Percentiles rank a stretch among this genome's conserved stretches.
Conservation (phyloP, 2,113 vertebrate genomes). For the Anarrhichthys ocellatus region DNA sequence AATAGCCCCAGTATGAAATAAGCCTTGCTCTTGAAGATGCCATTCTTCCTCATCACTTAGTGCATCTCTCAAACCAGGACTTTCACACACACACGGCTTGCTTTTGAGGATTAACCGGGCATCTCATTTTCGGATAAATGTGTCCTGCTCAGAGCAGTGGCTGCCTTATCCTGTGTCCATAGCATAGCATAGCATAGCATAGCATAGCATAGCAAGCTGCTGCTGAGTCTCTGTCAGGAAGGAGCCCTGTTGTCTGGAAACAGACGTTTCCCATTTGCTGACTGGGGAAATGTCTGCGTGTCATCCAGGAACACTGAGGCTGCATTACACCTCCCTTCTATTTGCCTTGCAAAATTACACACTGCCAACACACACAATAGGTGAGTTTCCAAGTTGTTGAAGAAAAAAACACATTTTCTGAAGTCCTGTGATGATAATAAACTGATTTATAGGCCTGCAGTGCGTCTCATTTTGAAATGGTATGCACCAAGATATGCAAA, state of each 20-base stretch:
- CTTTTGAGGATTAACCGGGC: slow-evolving; percentile 13
- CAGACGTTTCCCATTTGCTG: slow-evolving; percentile 75
- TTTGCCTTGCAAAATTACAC: slow-evolving; percentile 65
- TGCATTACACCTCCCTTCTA: slow-evolving; percentile 40
- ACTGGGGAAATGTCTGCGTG: slow-evolving; percentile 68
- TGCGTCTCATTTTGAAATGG: slow-evolving; percentile 16
- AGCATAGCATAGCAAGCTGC: slow-evolving; percentile 31
- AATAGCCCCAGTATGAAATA: not conserved
- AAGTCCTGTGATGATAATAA: slow-evolving; percentile 1
- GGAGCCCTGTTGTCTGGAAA: slow-evolving; percentile 76
- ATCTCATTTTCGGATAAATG: slow-evolving; percentile 40
- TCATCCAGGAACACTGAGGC: slow-evolving; percentile 68
- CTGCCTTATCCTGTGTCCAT: slow-evolving; percentile 32
- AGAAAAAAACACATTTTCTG: not conserved
- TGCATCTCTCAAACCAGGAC: slow-evolving; percentile 5
- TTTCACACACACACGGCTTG: not conserved
- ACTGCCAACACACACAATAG: not conserved
- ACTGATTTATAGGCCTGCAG: slow-evolving; percentile 10
- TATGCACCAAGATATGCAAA: slow-evolving; percentile 57
- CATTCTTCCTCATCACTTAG: not conserved
- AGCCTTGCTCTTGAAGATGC: slow-evolving; percentile 6
- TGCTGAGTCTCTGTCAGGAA: slow-evolving; percentile 69
- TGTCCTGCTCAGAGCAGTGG: slow-evolving; percentile 21
- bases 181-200: not conserved
- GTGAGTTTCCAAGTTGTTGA: slow-evolving; percentile 7